Base-by-base conservation (phyloP, 2,888 invertebrate genomes). In the Acanthosepion pharaonis region DNA sequence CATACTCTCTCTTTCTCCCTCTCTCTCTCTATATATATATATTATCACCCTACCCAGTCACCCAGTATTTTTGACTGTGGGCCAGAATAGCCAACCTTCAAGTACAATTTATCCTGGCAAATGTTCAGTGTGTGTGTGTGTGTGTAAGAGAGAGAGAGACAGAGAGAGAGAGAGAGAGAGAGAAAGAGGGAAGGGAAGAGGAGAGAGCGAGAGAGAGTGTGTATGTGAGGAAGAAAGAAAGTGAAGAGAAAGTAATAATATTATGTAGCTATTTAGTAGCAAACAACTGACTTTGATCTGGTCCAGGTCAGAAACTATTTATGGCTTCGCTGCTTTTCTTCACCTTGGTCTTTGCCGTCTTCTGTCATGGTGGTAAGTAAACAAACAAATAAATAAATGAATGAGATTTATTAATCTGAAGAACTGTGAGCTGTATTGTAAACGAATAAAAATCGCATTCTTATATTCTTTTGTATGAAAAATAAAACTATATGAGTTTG, bases 221-320 rank as follows among this genome's bases (percentile, higher is more conserved):
- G 42, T 42, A 42, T 42, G 42, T 42, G 42, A 42, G 42, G 42
- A 42, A 42, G 42, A 42, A 42, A 42, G 42, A 42, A 42, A 42
- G 42, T 42, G 42, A 42, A 2, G 3, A 42, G 42, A 42, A 33
- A 42, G 42, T 42, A 42, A 42, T 42, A 42, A 42, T 42, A 42
- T 42, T 42, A 42, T 42, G 42, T n/a, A 11, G 78, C 78, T 78
- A 78, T 78, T 78, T 78, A 78, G n/a, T 78, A 8, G 78, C 28
- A 33, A 78, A 78, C 78, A 78, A 78, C n/a, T 78, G 78, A n/a
- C 11, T 78, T 78, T 33, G 78, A 78, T 78, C 78, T 33, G 11
- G 78, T 78, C 78, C 78, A 78, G n/a, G 78, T 78, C 78, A 78
- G 78, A 78, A 78, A 78, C 78, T 78, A 78, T 78, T 78, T 78